Evolutionary conservation across 2,113 vertebrate genomes (phyloP).

Genomic region (Odobenus rosmarus): DNA sequence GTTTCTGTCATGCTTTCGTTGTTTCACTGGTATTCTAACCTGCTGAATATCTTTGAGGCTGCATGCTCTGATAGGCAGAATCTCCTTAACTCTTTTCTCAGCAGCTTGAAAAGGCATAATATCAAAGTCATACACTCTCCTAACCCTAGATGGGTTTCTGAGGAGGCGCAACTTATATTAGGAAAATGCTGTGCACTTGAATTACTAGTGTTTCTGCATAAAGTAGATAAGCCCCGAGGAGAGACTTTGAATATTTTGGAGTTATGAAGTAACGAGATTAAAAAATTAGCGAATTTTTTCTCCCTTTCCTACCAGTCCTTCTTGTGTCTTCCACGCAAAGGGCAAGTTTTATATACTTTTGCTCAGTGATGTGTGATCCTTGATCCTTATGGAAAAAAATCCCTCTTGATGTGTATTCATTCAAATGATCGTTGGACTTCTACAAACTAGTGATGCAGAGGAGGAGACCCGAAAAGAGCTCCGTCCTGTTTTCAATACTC

Average conservation of each 20-base stretch:
- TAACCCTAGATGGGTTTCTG: background rate
- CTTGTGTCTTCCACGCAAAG: background rate
- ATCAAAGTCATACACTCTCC: background rate
- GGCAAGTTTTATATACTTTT: background rate
- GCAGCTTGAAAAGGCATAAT: background rate
- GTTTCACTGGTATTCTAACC: background rate
- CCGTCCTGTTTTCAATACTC: constrained; percentile 56
- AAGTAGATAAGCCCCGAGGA: constrained; percentile 6
- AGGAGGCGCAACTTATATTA: background rate
- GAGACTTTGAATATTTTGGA: background rate
- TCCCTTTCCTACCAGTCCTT: background rate
- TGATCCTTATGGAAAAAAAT: background rate
- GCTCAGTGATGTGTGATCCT: constrained; percentile 22
- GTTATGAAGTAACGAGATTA: background rate
- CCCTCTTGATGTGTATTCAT: constrained; percentile 25
- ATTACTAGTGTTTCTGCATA: constrained; percentile 12
- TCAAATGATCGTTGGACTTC: constrained; percentile 32
- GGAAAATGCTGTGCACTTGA: background rate
- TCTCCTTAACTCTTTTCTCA: constrained; percentile 24
- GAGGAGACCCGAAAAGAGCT: background rate
- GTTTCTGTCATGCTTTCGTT: constrained; percentile 37
- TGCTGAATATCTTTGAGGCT: constrained; percentile 19
- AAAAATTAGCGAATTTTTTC: background rate
- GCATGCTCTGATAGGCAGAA: background rate
- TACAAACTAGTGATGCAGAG: background rate